Percentiles rank a stretch among this genome's conserved stretches.
Evolutionary conservation across 2,888 invertebrate genomes (phyloP).

Genomic region (Troglohyphantes excavatus): DNA sequence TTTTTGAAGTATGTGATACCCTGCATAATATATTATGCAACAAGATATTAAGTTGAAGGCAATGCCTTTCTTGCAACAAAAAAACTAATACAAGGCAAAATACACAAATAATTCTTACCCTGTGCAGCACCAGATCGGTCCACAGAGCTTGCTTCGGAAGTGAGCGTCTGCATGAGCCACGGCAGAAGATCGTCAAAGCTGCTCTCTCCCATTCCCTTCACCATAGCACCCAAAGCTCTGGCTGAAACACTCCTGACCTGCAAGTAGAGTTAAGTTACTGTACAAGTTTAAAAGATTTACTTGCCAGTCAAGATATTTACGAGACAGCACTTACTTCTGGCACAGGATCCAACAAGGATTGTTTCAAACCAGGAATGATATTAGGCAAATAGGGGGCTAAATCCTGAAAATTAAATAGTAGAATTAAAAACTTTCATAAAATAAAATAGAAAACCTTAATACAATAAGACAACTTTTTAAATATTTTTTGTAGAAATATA

Average conservation of each 20-base stretch:
- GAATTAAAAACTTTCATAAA: not conserved
- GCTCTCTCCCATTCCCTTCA: constrained; percentile 97
- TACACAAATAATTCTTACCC: no score
- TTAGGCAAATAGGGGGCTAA: constrained; percentile 96
- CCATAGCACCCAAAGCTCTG: constrained; percentile 98
- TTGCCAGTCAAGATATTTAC: not conserved
- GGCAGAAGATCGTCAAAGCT: constrained; percentile 98
- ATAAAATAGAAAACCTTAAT: not conserved
- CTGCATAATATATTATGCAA: no score
- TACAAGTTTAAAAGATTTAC: not conserved
- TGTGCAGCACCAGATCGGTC: constrained; percentile 97
- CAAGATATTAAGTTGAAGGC: no score
- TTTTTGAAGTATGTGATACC: no score
- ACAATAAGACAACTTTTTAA: no score
- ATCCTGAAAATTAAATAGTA: constrained; percentile 85
- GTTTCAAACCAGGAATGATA: constrained; percentile 97
- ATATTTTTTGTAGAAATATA: no score
- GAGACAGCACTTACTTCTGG: constrained; percentile 88
- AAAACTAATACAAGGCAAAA: no score
- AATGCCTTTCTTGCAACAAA: no score
- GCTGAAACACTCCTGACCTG: constrained; percentile 96
- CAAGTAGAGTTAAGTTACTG: constrained; percentile 17
- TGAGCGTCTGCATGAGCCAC: constrained; percentile 99
- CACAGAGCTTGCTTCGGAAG: constrained; percentile 96
- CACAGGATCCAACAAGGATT: constrained; percentile 97